Conservation (phyloP, 1,140 invertebrate species). For the Palaemon carinicauda region DNA sequence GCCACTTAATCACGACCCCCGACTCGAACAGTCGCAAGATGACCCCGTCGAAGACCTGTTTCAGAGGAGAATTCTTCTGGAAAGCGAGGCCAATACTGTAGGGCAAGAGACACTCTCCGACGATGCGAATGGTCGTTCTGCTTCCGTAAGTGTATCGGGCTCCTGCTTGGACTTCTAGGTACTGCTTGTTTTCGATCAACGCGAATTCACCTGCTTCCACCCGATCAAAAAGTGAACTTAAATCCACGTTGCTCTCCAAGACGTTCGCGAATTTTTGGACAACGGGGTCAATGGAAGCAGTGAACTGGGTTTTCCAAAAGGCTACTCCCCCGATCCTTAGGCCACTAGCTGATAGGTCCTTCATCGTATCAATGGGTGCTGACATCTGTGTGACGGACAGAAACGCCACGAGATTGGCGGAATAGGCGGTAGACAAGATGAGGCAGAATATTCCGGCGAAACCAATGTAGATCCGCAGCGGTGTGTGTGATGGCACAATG, state of each 20-base stretch:
- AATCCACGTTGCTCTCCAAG: slow-evolving; percentile 46
- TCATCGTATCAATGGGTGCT: slow-evolving; percentile 39
- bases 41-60: slow-evolving; percentile 21
- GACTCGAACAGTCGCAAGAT: slow-evolving; percentile 53
- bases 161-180: slow-evolving; percentile 28
- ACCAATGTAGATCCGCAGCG: slow-evolving; percentile 35
- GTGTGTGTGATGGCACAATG: neutral
- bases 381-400: slow-evolving; percentile 47
- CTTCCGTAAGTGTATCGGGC: slow-evolving; percentile 43
- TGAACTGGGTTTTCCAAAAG: slow-evolving; percentile 52
- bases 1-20: slow-evolving; percentile 43
- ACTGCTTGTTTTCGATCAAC: slow-evolving; percentile 51
- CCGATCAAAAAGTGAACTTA: slow-evolving; percentile 37
- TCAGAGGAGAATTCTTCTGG: slow-evolving; percentile 58
- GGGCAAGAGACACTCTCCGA: slow-evolving; percentile 48
- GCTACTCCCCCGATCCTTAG: slow-evolving; percentile 43
- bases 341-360: slow-evolving; percentile 35
- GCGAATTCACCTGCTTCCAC: slow-evolving; percentile 46
- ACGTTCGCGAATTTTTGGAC: slow-evolving; percentile 28
- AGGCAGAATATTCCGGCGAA: slow-evolving; percentile 32
- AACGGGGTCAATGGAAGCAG: slow-evolving; percentile 41
- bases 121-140: slow-evolving; percentile 35
- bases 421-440: slow-evolving; percentile 54
- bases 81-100: slow-evolving; percentile 56
- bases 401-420: slow-evolving; percentile 56